Evolutionary conservation across 2,113 vertebrate genomes (phyloP).

Genomic region (Etheostoma cragini): DNA sequence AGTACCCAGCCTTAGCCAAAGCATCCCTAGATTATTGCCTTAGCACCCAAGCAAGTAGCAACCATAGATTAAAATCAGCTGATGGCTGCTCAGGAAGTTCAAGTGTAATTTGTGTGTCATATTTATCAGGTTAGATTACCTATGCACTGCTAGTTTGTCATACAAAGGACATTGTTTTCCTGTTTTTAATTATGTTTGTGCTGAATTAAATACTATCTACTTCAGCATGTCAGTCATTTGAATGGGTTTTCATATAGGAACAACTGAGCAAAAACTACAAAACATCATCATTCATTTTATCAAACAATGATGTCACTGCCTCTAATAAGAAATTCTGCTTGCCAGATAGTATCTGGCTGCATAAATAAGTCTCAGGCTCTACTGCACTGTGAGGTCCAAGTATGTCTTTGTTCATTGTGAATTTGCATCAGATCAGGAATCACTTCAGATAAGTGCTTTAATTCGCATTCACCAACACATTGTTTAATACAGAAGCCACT

Average conservation of each 20-base stretch:
- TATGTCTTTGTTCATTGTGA: not conserved
- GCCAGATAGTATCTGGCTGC: not conserved
- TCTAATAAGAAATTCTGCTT: not conserved
- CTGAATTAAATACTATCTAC: not conserved
- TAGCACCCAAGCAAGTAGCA: slow-evolving; percentile 2
- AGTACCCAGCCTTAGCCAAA: no score
- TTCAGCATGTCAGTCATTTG: slow-evolving; percentile 1
- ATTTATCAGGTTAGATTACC: slow-evolving; percentile 34
- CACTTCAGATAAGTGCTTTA: slow-evolving; percentile 23
- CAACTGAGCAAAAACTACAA: slow-evolving; percentile 10
- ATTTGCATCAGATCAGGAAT: slow-evolving; percentile 5
- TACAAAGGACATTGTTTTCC: slow-evolving; percentile 12
- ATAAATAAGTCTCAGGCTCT: not conserved
- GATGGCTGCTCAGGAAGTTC: slow-evolving; percentile 27
- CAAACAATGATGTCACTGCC: slow-evolving; percentile 1
- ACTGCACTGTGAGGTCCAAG: not conserved
- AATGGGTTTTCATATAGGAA: not conserved
- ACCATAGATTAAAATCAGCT: slow-evolving; percentile 36
- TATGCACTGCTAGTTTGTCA: not conserved
- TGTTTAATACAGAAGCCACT: not conserved
- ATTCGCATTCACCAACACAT: not conserved
- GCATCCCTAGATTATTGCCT: not conserved
- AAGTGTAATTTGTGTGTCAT: slow-evolving; percentile 33
- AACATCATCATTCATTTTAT: not conserved
- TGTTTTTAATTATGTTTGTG: slow-evolving; percentile 31